phyloP scores from a whole-genome alignment of 2,797 vertebrate species.

The Poeciliopsis infans region DNA sequence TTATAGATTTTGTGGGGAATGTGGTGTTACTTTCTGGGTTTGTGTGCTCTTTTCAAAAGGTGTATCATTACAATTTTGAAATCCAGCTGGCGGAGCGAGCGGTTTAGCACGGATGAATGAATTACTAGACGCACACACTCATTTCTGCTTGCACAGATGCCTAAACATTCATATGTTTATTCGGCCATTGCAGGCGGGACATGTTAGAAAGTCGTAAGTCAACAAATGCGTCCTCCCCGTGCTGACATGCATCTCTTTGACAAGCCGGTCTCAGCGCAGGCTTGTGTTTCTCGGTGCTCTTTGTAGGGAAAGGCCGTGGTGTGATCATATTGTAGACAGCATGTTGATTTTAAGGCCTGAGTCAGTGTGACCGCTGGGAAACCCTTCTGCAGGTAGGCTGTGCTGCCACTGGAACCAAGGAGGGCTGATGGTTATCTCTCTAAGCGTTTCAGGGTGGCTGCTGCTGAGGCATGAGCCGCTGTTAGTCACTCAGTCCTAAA shows the following conservation, averaged over 20 bases:
- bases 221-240: neutral
- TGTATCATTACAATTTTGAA: constrained; percentile 19
- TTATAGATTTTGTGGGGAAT: neutral
- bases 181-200: constrained; percentile 23
- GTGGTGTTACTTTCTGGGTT: neutral
- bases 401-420: constrained; percentile 18
- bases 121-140: constrained; percentile 24
- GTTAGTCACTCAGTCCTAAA: constrained; percentile 25
- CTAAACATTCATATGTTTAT: constrained; percentile 23
- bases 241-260: constrained; percentile 18
- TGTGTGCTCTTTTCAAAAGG: neutral
- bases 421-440: constrained; percentile 50
- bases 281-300: constrained; percentile 32
- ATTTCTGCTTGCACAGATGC: constrained; percentile 27
- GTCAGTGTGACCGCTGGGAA: constrained; percentile 28
- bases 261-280: constrained; percentile 41
- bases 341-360: constrained; percentile 45
- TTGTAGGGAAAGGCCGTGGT: constrained; percentile 14
- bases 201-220: constrained; percentile 44
- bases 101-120: constrained; percentile 2
- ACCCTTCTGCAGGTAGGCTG: constrained; percentile 55
- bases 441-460: constrained; percentile 47
- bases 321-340: constrained; percentile 25
- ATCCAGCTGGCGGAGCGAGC: neutral
- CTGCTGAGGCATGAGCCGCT: constrained; percentile 1